These are phyloP conservation scores for Poeciliopsis turneri DNA, from an alignment of 2,797 vertebrate genomes.

Conservation along the genomic window DNA sequence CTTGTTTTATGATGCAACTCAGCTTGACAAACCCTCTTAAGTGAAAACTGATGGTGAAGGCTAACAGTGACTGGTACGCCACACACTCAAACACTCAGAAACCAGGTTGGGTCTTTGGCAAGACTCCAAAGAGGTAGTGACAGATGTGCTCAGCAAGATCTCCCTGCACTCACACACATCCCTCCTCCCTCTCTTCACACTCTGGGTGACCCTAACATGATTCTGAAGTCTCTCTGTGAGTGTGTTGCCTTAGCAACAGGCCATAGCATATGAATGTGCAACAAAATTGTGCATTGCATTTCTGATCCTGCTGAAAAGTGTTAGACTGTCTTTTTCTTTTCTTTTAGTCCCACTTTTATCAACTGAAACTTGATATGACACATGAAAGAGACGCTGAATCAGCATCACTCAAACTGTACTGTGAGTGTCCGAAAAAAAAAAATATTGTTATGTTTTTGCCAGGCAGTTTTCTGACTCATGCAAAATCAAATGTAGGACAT, in stretches of 20 bases:
- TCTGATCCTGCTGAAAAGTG: slow-evolving; percentile 26
- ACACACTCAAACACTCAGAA: slow-evolving; percentile 15
- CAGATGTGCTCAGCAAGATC: slow-evolving; percentile 65
- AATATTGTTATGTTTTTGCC: neutral
- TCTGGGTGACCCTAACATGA: slow-evolving; percentile 79
- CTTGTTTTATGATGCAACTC: neutral
- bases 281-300: slow-evolving; percentile 43
- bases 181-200: slow-evolving; percentile 71
- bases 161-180: slow-evolving; percentile 33
- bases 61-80: slow-evolving; percentile 38
- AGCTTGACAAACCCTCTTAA: slow-evolving; percentile 58
- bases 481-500: neutral
- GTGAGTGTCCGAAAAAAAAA: neutral
- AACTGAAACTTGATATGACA: neutral
- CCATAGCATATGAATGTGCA: slow-evolving; percentile 57
- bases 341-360: neutral
- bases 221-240: slow-evolving; percentile 81
- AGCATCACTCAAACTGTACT: neutral
- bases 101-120: slow-evolving; percentile 47
- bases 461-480: neutral
- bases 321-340: neutral
- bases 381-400: neutral
- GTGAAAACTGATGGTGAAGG: slow-evolving; percentile 65
- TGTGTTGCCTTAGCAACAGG: slow-evolving; percentile 69
- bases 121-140: slow-evolving; percentile 67